Conservation (phyloP, 2,797 vertebrate species). For the Pygocentrus nattereri region DNA sequence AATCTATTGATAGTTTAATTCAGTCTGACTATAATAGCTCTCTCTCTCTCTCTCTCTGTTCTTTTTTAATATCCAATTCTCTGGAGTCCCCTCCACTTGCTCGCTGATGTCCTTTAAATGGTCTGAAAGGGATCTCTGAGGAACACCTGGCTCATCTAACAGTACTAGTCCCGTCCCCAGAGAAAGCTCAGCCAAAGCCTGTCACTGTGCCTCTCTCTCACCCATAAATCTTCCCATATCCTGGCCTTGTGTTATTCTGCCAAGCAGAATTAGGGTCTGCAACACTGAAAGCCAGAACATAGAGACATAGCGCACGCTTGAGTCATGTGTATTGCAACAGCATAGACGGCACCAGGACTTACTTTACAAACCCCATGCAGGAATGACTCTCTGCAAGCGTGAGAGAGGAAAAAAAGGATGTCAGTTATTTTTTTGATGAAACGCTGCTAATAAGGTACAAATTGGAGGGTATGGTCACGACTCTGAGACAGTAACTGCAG, state of each 20-base stretch:
- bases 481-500: background rate
- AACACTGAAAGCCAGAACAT: conserved; percentile 41
- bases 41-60: background rate
- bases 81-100: background rate
- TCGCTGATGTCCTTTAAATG: conserved; percentile 13
- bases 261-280: conserved; percentile 37
- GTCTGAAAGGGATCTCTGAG: conserved; percentile 7
- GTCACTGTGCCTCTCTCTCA: conserved; percentile 40
- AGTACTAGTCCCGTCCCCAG: conserved; percentile 23
- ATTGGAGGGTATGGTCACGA: background rate
- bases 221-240: conserved; percentile 53
- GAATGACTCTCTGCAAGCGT: background rate
- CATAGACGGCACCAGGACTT: conserved; percentile 18
- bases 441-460: conserved; percentile 28
- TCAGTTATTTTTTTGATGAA: background rate
- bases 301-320: conserved; percentile 30
- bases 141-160: background rate
- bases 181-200: conserved; percentile 35
- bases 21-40: background rate
- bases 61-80: background rate
- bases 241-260: conserved; percentile 50
- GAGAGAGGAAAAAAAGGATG: background rate
- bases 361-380: background rate
- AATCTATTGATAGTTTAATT: background rate
- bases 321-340: conserved; percentile 23